Conservation (phyloP, 1,140 invertebrate genomes). For the Maniola jurtina region DNA sequence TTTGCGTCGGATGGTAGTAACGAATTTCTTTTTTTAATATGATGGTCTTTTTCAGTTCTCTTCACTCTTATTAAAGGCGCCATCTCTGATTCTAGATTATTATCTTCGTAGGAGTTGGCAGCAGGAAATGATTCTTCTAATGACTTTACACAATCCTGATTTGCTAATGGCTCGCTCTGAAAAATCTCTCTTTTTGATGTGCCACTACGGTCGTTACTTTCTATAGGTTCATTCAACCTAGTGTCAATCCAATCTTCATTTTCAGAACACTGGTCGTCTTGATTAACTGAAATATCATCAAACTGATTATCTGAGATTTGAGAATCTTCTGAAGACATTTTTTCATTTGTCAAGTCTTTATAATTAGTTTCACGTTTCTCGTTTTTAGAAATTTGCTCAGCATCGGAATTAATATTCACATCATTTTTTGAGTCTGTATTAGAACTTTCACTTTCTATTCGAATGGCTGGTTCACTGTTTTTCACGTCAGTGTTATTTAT, state of each 20-base stretch:
- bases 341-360: slow-evolving; percentile 30
- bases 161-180: slow-evolving; percentile 30
- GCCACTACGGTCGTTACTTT: slow-evolving; percentile 10
- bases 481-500: slow-evolving; percentile 26
- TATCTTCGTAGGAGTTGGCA: slow-evolving; percentile 36
- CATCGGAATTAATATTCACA: slow-evolving; percentile 22
- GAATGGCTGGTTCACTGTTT: slow-evolving; percentile 13
- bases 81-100: slow-evolving; percentile 45
- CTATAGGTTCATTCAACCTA: slow-evolving; percentile 38
- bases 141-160: slow-evolving; percentile 49
- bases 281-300: slow-evolving; percentile 18
- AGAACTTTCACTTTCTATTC: slow-evolving; percentile 19
- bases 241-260: slow-evolving; percentile 47
- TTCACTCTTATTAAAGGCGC: slow-evolving; percentile 64
- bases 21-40: slow-evolving; percentile 45
- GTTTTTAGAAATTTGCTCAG: slow-evolving; percentile 38
- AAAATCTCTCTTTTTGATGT: slow-evolving; percentile 47
- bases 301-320: slow-evolving; percentile 14
- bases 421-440: slow-evolving; percentile 26
- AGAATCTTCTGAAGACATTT: slow-evolving; percentile 8
- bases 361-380: slow-evolving; percentile 58
- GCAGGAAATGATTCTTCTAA: slow-evolving; percentile 68
- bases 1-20: slow-evolving; percentile 46
- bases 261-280: slow-evolving; percentile 33
- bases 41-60: slow-evolving; percentile 47